phyloP scores from a whole-genome alignment of 2,888 invertebrate genomes.

The Dolichopus griseipennis region DNA sequence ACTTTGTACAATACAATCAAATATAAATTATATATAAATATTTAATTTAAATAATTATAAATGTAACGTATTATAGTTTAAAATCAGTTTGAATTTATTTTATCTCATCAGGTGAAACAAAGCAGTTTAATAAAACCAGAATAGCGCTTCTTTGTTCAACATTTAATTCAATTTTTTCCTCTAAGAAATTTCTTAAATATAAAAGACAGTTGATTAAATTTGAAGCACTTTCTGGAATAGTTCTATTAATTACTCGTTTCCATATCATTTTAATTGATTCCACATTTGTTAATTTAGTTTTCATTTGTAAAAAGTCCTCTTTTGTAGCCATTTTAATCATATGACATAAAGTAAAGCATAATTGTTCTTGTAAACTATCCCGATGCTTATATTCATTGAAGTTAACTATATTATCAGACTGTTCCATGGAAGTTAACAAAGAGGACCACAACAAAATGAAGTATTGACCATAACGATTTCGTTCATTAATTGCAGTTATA shows the following conservation, averaged over 20 bases:
- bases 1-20: no score
- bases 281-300: constrained; percentile 29
- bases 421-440: constrained; percentile 64
- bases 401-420: constrained; percentile 68
- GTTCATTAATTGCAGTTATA: constrained; percentile 51
- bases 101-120: constrained; percentile 22
- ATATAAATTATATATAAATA: no score
- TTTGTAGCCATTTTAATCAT: constrained; percentile 51
- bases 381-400: constrained; percentile 78
- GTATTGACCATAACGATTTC: constrained; percentile 56
- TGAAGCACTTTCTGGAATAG: constrained; percentile 38
- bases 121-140: constrained; percentile 25
- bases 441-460: constrained; percentile 60
- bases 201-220: constrained; percentile 31
- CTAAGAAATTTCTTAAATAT: constrained; percentile 24
- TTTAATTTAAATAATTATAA: no score
- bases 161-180: constrained; percentile 15
- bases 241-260: constrained; percentile 38
- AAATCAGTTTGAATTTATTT: no score
- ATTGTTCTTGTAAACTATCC: constrained; percentile 75
- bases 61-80: no score
- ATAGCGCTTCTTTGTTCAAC: constrained; percentile 25
- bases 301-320: constrained; percentile 51
- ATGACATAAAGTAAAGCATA: constrained; percentile 67
- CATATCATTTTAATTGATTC: constrained; percentile 35